Percentiles rank a stretch among this genome's conserved stretches.
These are phyloP conservation scores for Tauraco erythrolophus DNA, from an alignment of 2,113 vertebrate genomes.

Conservation along the genomic window DNA sequence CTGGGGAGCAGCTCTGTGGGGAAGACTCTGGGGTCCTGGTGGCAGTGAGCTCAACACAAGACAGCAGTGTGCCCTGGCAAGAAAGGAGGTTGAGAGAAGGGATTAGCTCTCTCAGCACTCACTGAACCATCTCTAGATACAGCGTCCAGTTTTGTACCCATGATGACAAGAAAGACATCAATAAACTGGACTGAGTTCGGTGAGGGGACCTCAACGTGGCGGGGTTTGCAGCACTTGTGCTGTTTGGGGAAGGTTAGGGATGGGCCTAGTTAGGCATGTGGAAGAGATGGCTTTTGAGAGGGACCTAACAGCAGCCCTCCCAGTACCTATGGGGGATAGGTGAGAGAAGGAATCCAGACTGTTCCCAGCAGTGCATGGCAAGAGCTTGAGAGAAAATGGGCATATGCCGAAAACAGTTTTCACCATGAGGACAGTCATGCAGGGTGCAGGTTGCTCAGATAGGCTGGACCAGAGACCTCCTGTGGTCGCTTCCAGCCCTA, in stretches of 20 bases:
- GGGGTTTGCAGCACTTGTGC: not conserved
- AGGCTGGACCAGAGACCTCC: not conserved
- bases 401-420: not conserved
- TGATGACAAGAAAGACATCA: not conserved
- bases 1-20: not conserved
- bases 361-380: not conserved
- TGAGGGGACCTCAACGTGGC: accelerated
- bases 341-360: not conserved
- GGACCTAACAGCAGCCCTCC: not conserved
- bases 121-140: not conserved
- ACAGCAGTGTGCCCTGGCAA: not conserved
- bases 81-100: not conserved
- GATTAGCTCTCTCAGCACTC: not conserved
- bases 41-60: not conserved
- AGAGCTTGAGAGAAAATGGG: not conserved
- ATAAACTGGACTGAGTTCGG: not conserved
- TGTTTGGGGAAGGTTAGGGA: not conserved
- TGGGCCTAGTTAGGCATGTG: not conserved
- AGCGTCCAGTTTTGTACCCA: not conserved
- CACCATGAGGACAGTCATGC: not conserved
- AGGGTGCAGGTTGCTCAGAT: not conserved
- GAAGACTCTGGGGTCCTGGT: not conserved
- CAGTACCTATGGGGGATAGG: not conserved
- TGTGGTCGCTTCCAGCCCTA: not conserved
- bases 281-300: not conserved